These are phyloP conservation scores for Drosophila cardini DNA, from an alignment of 1,140 invertebrate genomes.

Conservation along the genomic window DNA sequence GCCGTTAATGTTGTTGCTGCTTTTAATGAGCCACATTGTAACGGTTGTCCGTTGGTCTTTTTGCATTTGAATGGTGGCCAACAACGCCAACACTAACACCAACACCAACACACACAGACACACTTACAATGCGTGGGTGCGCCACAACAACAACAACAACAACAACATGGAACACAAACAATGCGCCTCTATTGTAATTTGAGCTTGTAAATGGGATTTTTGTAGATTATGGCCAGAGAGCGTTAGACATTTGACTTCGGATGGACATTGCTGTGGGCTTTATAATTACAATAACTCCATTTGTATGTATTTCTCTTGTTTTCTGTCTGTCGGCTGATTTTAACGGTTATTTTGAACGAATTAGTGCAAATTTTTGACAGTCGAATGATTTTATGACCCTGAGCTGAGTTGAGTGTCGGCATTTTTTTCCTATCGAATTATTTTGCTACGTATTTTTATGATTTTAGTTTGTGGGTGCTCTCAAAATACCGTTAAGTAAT, in stretches of 20 bases:
- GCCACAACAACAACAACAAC: constrained; percentile 42
- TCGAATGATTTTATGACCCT: constrained; percentile 68
- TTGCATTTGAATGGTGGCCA: constrained; percentile 74
- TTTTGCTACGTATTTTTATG: not conserved
- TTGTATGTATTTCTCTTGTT: not conserved
- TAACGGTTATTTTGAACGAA: constrained; percentile 72
- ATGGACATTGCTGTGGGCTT: constrained; percentile 56
- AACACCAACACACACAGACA: constrained; percentile 26
- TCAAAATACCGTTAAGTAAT: constrained; percentile 42
- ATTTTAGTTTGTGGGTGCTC: constrained; percentile 38
- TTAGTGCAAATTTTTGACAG: constrained; percentile 79
- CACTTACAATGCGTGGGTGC: constrained; percentile 61
- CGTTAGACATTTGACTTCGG: constrained; percentile 27
- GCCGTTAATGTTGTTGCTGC: constrained; percentile 33
- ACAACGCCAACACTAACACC: constrained; percentile 27
- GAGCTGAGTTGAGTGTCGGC: not conserved
- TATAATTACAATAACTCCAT: constrained; percentile 64
- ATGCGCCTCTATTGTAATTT: constrained; percentile 77
- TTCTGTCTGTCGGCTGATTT: constrained; percentile 28
- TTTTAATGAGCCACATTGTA: constrained; percentile 76
- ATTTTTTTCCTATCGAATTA: constrained; percentile 7
- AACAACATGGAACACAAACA: constrained; percentile 23
- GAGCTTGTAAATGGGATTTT: constrained; percentile 68
- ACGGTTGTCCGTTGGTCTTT: constrained; percentile 74
- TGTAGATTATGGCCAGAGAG: constrained; percentile 64